Evolutionary conservation across 2,797 vertebrate species (phyloP), one percentile per base, ranked within the genome.

Genomic region (Paratrypauchen microcephalus): DNA sequence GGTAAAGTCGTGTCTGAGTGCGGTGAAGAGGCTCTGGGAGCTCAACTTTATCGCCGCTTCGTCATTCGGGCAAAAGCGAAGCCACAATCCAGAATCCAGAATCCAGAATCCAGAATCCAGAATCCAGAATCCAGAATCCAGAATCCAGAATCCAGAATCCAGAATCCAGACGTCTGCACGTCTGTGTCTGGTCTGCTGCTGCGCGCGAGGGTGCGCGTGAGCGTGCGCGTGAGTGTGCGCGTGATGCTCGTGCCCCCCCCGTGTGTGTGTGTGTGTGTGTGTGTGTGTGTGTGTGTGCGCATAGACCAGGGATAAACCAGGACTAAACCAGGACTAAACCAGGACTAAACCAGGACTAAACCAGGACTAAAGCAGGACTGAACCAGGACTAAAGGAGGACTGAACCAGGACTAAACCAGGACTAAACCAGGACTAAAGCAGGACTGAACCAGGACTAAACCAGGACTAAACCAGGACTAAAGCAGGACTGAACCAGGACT

Each of bases 31-130:
- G n/a, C 62, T 8, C 32, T 1, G 77, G 69, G 62, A 82, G 73
- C 80, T 86, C 47, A 71, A 69, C 64, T 87, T 80, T 28, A 63
- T 74, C 79, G 73, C 74, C 69, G 79, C 83, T 76, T 85, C 84
- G 83, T 88, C 86, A 83, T 86, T 77, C 63, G 36, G 70, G 57
- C 55, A 28, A 28, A 57, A 57, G 68, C 69, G 52, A 65, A 86
- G 30, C 69, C n/a, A n/a, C n/a, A n/a, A n/a, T n/a, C n/a, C n/a
- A n/a, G n/a, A n/a, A n/a, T n/a, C n/a, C n/a, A n/a, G n/a, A n/a
- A n/a, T n/a, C n/a, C n/a, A n/a, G n/a, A n/a, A n/a, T n/a, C n/a
- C n/a, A n/a, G n/a, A n/a, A n/a, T n/a, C n/a, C n/a, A n/a, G n/a
- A n/a, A n/a, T n/a, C n/a, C n/a, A n/a, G n/a, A n/a, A n/a, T n/a